These are phyloP conservation scores for Deilephila elpenor DNA, from an alignment of 2,888 invertebrate species.

Conservation along the genomic window DNA sequence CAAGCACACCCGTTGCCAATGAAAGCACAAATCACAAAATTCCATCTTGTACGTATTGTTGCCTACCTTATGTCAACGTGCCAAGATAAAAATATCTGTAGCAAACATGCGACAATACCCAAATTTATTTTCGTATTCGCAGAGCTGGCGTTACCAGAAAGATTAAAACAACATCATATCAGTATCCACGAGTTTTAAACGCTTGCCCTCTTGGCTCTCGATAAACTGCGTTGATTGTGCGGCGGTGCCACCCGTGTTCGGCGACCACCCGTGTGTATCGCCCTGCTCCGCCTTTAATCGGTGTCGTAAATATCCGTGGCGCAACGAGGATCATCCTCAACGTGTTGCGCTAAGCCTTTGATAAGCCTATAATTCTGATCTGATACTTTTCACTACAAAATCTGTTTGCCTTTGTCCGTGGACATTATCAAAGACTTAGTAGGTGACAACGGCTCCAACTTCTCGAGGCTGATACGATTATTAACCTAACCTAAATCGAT, in stretches of 20 bases:
- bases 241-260: slow-evolving; percentile 54
- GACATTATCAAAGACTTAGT: slow-evolving; percentile 15
- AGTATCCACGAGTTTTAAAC: slow-evolving; percentile 64
- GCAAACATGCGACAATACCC: slow-evolving; percentile 50
- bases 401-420: slow-evolving; percentile 19
- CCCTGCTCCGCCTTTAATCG: slow-evolving; percentile 50
- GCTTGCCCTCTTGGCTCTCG: slow-evolving; percentile 55
- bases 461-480: neutral
- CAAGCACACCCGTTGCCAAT: slow-evolving; percentile 55
- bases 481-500: neutral
- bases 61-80: slow-evolving; percentile 51
- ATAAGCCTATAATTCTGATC: slow-evolving; percentile 57
- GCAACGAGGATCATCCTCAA: slow-evolving; percentile 71
- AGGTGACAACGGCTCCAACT: neutral
- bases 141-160: slow-evolving; percentile 48
- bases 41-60: slow-evolving; percentile 49
- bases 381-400: slow-evolving; percentile 26
- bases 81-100: slow-evolving; percentile 61
- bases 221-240: slow-evolving; percentile 68
- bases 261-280: slow-evolving; percentile 72
- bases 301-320: slow-evolving; percentile 75
- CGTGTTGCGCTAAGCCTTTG: slow-evolving; percentile 61
- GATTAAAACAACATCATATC: slow-evolving; percentile 56
- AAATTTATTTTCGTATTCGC: slow-evolving; percentile 40
- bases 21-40: slow-evolving; percentile 52